Base-by-base conservation (phyloP, 2,113 vertebrate species). In the Phylloscopus trochilus region DNA sequence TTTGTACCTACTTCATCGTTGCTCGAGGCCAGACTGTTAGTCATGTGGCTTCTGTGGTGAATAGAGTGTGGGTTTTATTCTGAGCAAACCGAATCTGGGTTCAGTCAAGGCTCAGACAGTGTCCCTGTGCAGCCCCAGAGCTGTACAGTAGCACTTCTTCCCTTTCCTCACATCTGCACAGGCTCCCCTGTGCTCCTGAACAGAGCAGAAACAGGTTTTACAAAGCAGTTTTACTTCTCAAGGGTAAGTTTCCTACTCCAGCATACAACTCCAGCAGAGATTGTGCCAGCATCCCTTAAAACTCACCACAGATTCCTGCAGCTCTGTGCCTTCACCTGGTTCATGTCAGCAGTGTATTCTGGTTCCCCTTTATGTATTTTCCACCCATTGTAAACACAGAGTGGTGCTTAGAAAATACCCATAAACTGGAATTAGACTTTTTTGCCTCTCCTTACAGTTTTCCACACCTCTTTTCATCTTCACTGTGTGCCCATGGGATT, bases 281-380 rank as follows among this genome's bases (percentile, higher is more conserved):
- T 49, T 15, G 23, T 66, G 53, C 66, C 55, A 83, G 37, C 69
- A 70, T 77, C 44, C 31, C 15, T 86, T 27, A 31, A 10, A 47
- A 52, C 26, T 52, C 0, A 1, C 37, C 17, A 5, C 0, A 1
- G 35, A 81, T 74, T 78, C 39, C 23, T 55, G 18, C 33, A 24
- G 55, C 51, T 76, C 37, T 0, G 0, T 73, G 62, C 67, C 53
- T 82, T 92, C 2, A 2, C n/a, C 81, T 58, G 17, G 39, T 30
- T 88, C 58, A 28, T 1, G 1, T 66, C 37, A 59, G 74, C 72
- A 63, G 14, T 79, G 47, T 69, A 41, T 28, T 49, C 58, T 84
- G 41, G 8, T 31, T 77, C 43, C 27, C 30, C 14, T 83, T 55
- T 46, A 41, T 72, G 5, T 83, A 7, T 73, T 95, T 83, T 64